Conservation (phyloP, 2,113 vertebrate genomes). For the Myrmecobius fasciatus region DNA sequence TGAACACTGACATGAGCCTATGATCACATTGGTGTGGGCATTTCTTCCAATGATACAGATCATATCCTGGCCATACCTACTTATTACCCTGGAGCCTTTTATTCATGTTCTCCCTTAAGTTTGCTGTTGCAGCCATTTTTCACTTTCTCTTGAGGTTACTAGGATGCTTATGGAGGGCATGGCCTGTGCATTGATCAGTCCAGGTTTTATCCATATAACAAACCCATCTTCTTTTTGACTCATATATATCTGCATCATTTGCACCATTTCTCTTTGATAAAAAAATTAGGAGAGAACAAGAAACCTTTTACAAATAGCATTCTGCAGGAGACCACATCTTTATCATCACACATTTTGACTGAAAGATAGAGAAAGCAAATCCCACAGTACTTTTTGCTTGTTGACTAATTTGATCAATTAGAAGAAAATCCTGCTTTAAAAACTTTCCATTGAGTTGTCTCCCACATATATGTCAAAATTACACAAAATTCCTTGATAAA, state of each 20-base stretch:
- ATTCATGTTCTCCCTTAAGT: neutral
- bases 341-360: neutral
- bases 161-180: neutral
- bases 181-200: neutral
- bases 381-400: neutral
- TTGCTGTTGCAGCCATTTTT: neutral
- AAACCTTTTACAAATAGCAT: neutral
- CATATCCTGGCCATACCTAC: neutral
- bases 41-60: neutral
- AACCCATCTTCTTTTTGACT: neutral
- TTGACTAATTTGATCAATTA: neutral
- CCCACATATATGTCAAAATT: neutral
- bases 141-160: neutral
- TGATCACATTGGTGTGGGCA: neutral
- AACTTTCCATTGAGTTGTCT: neutral
- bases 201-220: neutral
- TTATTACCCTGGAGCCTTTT: neutral
- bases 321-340: neutral
- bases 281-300: neutral
- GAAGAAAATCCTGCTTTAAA: neutral
- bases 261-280: neutral
- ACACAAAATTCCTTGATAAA: neutral
- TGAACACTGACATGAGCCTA: neutral
- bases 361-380: neutral
- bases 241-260: neutral